Evolutionary conservation across 2,888 invertebrate genomes (phyloP).

Genomic region (Liodrosophila aerea): DNA sequence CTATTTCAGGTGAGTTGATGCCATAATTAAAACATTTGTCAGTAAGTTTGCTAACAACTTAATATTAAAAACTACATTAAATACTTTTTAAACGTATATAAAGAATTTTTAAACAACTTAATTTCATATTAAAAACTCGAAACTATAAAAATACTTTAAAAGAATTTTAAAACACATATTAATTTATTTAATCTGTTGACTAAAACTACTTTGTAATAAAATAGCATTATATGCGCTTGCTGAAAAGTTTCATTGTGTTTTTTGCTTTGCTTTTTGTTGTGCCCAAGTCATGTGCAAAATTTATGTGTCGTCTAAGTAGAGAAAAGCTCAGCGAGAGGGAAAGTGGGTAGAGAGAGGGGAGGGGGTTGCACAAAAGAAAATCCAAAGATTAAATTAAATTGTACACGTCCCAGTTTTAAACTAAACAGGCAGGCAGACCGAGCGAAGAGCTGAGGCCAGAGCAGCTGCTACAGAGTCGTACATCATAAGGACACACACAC

Average conservation of each 20-base stretch:
- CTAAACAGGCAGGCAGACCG: constrained; percentile 56
- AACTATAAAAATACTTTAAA: neutral
- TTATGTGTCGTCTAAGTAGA: constrained; percentile 38
- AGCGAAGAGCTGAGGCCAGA: constrained; percentile 30
- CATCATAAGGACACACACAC: constrained; percentile 49
- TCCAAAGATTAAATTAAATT: constrained; percentile 75
- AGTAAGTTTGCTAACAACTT: too few species aligned
- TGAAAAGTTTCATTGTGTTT: constrained; percentile 5
- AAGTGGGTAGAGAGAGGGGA: neutral
- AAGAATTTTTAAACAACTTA: too few species aligned
- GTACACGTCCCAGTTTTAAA: constrained; percentile 75
- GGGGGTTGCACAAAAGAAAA: constrained; percentile 56
- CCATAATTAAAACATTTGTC: constrained; percentile 6
- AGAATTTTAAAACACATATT: neutral
- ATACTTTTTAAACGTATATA: too few species aligned
- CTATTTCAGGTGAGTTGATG: constrained; percentile 41
- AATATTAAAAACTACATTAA: too few species aligned
- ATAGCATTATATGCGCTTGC: neutral
- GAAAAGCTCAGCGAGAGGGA: constrained; percentile 8
- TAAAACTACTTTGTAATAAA: neutral
- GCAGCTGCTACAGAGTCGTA: constrained; percentile 60
- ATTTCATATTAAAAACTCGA: too few species aligned
- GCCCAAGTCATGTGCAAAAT: constrained; percentile 56
- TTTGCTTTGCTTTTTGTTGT: constrained; percentile 14
- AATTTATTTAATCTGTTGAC: neutral